phyloP scores from a whole-genome alignment of 2,797 vertebrate species.

The Polyboroides typus region DNA sequence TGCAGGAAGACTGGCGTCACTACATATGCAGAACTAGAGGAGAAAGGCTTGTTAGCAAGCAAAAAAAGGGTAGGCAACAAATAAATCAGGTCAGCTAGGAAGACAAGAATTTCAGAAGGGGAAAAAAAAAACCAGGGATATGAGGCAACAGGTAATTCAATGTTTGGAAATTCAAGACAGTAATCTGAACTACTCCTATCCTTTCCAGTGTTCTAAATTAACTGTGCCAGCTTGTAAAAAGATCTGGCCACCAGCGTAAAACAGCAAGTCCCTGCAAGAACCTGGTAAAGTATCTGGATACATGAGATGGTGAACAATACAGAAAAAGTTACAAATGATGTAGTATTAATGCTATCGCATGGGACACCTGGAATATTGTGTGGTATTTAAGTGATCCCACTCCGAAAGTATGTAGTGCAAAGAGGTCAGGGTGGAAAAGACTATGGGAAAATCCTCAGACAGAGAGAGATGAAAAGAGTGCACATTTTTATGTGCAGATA shows the following conservation, averaged over 20 bases:
- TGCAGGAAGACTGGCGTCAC: neutral
- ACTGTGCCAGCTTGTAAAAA: neutral
- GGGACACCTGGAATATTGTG: neutral
- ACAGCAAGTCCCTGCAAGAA: neutral
- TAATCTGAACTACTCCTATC: slow-evolving; percentile 32
- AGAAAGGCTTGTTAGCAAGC: neutral
- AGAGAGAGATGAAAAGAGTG: neutral
- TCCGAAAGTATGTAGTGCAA: neutral
- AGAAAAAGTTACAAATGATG: neutral
- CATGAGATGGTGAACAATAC: neutral
- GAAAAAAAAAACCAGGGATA: neutral
- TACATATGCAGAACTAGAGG: accelerated
- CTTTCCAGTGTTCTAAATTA: neutral
- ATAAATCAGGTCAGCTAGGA: neutral
- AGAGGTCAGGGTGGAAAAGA: neutral
- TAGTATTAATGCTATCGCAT: neutral
- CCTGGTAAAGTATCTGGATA: neutral
- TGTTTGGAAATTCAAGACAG: slow-evolving; percentile 7
- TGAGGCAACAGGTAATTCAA: neutral
- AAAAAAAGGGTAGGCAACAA: neutral
- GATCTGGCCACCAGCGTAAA: neutral
- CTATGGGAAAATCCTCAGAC: neutral
- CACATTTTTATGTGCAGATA: neutral
- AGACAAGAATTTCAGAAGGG: neutral
- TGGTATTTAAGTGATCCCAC: neutral